Conservation (phyloP, 2,888 invertebrate species). For the Philaethria dido region DNA sequence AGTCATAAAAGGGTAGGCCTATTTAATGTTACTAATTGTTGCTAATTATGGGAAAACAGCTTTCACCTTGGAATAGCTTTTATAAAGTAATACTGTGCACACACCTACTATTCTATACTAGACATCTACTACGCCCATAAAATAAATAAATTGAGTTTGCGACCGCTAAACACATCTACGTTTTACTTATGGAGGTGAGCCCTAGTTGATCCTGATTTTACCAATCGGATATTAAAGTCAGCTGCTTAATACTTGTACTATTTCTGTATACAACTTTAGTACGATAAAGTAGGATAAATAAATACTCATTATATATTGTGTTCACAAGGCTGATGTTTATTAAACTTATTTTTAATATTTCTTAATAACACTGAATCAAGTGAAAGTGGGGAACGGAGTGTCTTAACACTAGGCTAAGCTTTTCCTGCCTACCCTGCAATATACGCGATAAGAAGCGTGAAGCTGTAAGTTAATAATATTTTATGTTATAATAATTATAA, state of each 20-base stretch:
- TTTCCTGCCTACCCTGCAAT: too few species aligned
- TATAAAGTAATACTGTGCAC: not conserved
- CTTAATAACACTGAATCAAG: too few species aligned
- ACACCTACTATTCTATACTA: not conserved
- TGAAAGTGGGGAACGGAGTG: too few species aligned
- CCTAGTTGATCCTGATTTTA: not conserved
- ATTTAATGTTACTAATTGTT: conserved; percentile 37
- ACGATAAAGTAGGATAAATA: too few species aligned
- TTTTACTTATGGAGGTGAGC: conserved; percentile 3
- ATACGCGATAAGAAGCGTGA: too few species aligned
- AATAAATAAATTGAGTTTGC: conserved; percentile 10
- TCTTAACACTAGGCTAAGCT: too few species aligned
- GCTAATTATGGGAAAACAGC: conserved; percentile 24
- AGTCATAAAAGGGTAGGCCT: conserved; percentile 35
- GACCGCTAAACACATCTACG: not conserved
- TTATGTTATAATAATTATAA: not conserved
- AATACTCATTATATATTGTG: too few species aligned
- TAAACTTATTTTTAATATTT: too few species aligned
- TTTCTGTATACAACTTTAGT: not conserved
- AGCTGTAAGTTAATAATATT: not conserved
- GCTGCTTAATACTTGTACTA: not conserved
- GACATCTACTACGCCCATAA: not conserved
- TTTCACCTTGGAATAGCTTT: conserved; percentile 20
- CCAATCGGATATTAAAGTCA: conserved; percentile 1
- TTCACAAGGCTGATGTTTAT: too few species aligned